phyloP scores from a whole-genome alignment of 2,113 vertebrate species.

The Trinectes maculatus region DNA sequence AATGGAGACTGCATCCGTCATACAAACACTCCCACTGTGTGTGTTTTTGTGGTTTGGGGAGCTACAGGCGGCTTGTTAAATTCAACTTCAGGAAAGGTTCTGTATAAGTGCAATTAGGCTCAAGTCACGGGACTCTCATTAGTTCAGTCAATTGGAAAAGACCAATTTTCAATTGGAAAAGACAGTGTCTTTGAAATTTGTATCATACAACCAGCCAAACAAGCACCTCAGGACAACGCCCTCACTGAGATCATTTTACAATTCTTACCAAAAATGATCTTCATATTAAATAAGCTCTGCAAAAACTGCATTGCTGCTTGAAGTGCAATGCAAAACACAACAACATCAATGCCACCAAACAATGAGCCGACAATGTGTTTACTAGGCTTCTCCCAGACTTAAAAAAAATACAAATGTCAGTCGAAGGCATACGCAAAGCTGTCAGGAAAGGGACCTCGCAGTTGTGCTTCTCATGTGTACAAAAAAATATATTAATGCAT shows the following conservation, averaged over 20 bases:
- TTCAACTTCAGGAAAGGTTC: conserved; percentile 39
- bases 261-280: background rate
- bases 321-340: background rate
- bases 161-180: background rate
- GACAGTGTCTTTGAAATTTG: background rate
- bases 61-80: conserved; percentile 52
- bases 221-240: background rate
- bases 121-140: conserved; percentile 22
- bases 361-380: background rate
- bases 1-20: conserved; percentile 24
- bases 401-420: background rate
- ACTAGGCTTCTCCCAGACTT: background rate
- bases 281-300: background rate
- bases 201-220: background rate
- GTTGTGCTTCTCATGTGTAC: background rate
- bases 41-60: conserved; percentile 30
- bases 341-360: background rate
- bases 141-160: conserved; percentile 14
- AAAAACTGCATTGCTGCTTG: no score
- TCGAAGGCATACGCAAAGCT: background rate
- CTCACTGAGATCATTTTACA: background rate
- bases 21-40: conserved; percentile 25
- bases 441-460: background rate
- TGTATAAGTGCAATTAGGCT: conserved; percentile 42
- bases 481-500: background rate